Conservation (phyloP, 2,888 invertebrate genomes). For the Xiphydria camelus region DNA sequence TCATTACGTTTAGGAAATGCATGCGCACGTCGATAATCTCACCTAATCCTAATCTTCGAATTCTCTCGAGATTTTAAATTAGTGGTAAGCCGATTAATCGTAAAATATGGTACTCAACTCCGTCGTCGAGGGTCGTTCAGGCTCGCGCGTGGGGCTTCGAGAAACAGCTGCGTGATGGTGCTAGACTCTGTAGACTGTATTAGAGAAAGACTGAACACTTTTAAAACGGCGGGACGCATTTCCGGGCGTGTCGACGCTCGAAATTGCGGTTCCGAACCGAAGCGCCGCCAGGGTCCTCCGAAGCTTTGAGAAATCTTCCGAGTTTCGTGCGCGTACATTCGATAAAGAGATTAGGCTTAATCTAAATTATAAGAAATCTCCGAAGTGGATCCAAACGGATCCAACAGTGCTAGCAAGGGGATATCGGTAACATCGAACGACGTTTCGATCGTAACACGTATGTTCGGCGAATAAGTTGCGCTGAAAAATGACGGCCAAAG, state of each 20-base stretch:
- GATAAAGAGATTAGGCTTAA: too few species aligned
- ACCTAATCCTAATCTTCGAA: slow-evolving; percentile 29
- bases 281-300: slow-evolving; percentile 15
- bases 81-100: slow-evolving; percentile 4
- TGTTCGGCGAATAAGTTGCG: too few species aligned
- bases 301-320: neutral
- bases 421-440: too few species aligned
- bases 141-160: too few species aligned
- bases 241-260: slow-evolving; percentile 10
- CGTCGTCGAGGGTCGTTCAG: too few species aligned
- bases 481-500: too few species aligned
- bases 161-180: slow-evolving; percentile 44
- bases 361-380: too few species aligned
- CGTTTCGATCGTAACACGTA: too few species aligned
- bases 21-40: slow-evolving; percentile 34
- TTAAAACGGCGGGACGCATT: slow-evolving; percentile 2
- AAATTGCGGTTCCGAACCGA: slow-evolving; percentile 13
- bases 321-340: too few species aligned
- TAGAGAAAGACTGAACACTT: slow-evolving; percentile 27
- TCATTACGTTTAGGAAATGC: slow-evolving; percentile 27
- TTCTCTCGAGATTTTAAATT: slow-evolving; percentile 28
- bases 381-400: too few species aligned
- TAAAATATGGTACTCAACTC: neutral
- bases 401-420: too few species aligned
- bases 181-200: slow-evolving; percentile 44